Conservation (phyloP, 2,113 vertebrate species). For the Hassar affinis region DNA sequence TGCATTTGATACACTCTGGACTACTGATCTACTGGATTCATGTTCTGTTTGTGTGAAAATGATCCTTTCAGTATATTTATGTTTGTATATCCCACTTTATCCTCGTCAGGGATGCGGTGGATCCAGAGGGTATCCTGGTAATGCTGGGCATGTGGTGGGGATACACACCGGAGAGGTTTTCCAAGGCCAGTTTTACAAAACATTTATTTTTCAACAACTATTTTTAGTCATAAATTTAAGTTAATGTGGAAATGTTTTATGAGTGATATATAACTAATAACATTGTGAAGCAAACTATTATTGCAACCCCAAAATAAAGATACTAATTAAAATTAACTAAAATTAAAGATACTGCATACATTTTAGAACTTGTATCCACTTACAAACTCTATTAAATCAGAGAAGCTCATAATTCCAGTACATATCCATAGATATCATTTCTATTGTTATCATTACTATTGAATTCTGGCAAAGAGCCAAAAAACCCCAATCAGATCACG, state of each 20-base stretch:
- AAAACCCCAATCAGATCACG: neutral
- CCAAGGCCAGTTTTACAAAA: neutral
- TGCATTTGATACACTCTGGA: constrained; percentile 4
- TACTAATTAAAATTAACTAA: too few relatives aligned
- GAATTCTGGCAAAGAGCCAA: neutral
- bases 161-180: neutral
- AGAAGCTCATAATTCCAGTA: too few relatives aligned
- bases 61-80: neutral
- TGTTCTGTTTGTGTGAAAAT: neutral
- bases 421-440: too few relatives aligned
- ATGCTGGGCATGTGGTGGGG: neutral
- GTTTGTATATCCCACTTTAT: neutral
- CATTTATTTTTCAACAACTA: too few relatives aligned
- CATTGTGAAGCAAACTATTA: neutral
- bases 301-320: neutral
- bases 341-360: too few relatives aligned
- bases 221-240: too few relatives aligned
- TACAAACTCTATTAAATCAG: too few relatives aligned
- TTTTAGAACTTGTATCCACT: too few relatives aligned
- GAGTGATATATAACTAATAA: neutral
- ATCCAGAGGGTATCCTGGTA: neutral
- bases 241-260: neutral
- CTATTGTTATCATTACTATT: neutral
- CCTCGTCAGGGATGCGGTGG: neutral
- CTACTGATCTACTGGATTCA: neutral